Evolutionary conservation across 2,113 vertebrate species (phyloP).

Genomic region (Craseonycteris thonglongyai): DNA sequence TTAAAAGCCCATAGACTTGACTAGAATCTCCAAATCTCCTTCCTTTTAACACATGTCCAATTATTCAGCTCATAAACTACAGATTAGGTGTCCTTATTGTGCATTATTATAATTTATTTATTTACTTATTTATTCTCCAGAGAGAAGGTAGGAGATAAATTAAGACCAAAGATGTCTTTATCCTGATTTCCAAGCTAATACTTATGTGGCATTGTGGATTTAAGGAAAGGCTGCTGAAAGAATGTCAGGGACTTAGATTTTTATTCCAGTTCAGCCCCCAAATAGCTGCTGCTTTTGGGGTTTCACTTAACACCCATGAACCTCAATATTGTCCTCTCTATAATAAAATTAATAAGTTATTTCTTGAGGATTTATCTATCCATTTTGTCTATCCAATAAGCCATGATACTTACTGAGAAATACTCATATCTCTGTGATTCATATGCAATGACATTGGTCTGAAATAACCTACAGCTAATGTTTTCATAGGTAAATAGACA

Average conservation of each 20-base stretch:
- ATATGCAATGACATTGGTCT: not conserved
- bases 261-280: not conserved
- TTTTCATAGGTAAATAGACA: not conserved
- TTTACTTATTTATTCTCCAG: too few species aligned
- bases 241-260: not conserved
- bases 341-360: not conserved
- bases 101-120: too few species aligned
- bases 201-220: not conserved
- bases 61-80: not conserved
- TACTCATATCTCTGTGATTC: not conserved
- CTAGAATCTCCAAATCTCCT: not conserved
- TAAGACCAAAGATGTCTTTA: not conserved
- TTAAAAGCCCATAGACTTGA: not conserved
- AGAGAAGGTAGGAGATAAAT: not conserved
- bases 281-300: not conserved
- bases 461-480: not conserved
- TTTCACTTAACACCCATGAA: not conserved
- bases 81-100: not conserved
- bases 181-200: not conserved
- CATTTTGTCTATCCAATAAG: not conserved
- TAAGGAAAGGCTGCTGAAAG: not conserved
- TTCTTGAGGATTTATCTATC: not conserved
- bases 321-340: not conserved
- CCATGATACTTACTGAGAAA: not conserved
- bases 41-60: not conserved